Evolutionary conservation across 2,113 vertebrate species (phyloP).

Genomic region (Pleuronectes platessa): DNA sequence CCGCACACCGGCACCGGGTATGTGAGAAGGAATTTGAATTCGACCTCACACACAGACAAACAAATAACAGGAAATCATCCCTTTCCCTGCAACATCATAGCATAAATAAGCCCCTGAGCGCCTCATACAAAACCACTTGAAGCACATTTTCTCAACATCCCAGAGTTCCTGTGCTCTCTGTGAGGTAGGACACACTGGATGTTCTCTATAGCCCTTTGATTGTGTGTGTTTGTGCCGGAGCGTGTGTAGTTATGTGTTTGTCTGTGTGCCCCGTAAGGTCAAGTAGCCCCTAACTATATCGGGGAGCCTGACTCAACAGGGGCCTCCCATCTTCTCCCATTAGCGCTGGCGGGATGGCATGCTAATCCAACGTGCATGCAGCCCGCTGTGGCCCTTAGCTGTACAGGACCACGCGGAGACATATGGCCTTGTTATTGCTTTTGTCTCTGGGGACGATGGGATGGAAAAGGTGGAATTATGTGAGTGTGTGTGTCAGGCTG

Average conservation of each 20-base stretch:
- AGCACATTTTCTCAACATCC: constrained; percentile 67
- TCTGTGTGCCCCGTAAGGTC: constrained; percentile 46
- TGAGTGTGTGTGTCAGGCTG: constrained; percentile 1
- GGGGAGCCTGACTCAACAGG: constrained; percentile 54
- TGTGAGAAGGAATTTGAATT: constrained; percentile 6
- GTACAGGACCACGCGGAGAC: constrained; percentile 45
- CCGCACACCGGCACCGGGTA: constrained; percentile 8
- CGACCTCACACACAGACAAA: not conserved
- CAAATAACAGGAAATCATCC: constrained; percentile 9
- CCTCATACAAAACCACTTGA: constrained; percentile 60
- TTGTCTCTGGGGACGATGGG: constrained; percentile 44
- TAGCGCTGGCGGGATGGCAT: constrained; percentile 58
- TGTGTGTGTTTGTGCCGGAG: constrained; percentile 16
- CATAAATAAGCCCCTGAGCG: constrained; percentile 47
- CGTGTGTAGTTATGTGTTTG: constrained; percentile 6
- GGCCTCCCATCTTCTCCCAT: constrained; percentile 65
- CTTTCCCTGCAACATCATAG: constrained; percentile 27
- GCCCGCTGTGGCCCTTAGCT: constrained; percentile 58
- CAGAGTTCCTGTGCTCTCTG: constrained; percentile 43
- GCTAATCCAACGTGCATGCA: constrained; percentile 52
- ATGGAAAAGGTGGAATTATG: constrained; percentile 55
- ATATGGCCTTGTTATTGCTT: constrained; percentile 67
- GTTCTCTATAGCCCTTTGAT: constrained; percentile 39
- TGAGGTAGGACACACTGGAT: constrained; percentile 55
- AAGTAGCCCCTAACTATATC: constrained; percentile 60